Evolutionary conservation across 1,140 invertebrate species (phyloP).

Genomic region (Scaptomyza hsui): DNA sequence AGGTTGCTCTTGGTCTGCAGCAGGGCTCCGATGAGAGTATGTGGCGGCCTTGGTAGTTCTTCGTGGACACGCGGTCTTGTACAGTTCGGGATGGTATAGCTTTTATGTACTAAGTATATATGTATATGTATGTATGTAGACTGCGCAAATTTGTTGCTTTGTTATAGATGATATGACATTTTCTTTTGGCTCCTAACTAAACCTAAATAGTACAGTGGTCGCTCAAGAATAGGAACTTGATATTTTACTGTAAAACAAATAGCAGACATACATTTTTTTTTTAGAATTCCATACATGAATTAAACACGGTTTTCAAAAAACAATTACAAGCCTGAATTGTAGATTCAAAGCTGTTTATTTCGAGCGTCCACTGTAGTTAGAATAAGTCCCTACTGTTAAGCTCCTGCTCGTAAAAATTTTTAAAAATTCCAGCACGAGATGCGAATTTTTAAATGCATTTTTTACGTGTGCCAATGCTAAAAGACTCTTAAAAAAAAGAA

Average conservation of each 20-base stretch:
- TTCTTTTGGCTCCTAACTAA: conserved; percentile 18
- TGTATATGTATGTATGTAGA: conserved; percentile 34
- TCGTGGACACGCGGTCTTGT: conserved; percentile 23
- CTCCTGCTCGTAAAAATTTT: conserved; percentile 38
- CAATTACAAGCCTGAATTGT: too few relatives aligned
- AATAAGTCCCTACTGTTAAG: conserved; percentile 52
- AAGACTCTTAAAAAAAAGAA: conserved; percentile 54
- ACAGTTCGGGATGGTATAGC: conserved; percentile 38
- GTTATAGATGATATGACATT: conserved; percentile 33
- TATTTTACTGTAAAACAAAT: too few relatives aligned
- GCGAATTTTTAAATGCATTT: conserved; percentile 56
- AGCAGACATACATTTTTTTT: too few relatives aligned
- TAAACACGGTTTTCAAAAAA: too few relatives aligned
- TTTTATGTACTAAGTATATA: conserved; percentile 71
- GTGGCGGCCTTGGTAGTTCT: conserved; percentile 76
- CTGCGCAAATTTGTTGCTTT: conserved; percentile 64
- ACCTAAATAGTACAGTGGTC: neutral
- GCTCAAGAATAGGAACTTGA: conserved; percentile 2
- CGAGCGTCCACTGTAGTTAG: conserved; percentile 9
- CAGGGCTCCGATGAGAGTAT: conserved; percentile 70
- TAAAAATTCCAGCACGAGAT: conserved; percentile 41
- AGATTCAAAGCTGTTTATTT: neutral
- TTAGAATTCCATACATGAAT: too few relatives aligned
- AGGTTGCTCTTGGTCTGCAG: conserved; percentile 9
- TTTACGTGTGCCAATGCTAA: conserved; percentile 73